Evolutionary conservation across 2,797 vertebrate genomes (phyloP).

Genomic region (Lateolabrax maculatus): DNA sequence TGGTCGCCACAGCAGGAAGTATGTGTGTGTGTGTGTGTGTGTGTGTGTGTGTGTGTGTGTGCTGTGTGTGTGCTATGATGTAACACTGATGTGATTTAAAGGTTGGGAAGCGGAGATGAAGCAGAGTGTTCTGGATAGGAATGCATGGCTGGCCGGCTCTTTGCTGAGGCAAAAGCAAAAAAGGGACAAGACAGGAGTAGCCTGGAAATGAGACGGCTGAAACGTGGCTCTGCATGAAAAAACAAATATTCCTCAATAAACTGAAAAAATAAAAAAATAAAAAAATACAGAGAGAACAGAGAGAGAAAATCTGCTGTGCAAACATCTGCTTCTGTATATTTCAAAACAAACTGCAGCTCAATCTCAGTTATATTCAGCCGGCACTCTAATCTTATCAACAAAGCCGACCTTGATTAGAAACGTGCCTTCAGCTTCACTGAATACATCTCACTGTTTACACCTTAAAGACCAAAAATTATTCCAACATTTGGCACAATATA

Average conservation of each 20-base stretch:
- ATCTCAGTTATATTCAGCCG: slow-evolving; percentile 45
- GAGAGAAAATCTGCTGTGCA: slow-evolving; percentile 28
- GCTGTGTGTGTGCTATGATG: slow-evolving; percentile 62
- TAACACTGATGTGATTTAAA: slow-evolving; percentile 81
- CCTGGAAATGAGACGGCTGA: slow-evolving; percentile 54
- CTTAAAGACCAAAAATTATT: slow-evolving; percentile 23
- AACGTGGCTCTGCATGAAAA: slow-evolving; percentile 56
- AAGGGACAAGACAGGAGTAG: slow-evolving; percentile 48
- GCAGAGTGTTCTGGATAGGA: slow-evolving; percentile 83
- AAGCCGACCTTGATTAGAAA: slow-evolving; percentile 49
- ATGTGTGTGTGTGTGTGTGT: slow-evolving; percentile 23
- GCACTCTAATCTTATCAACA: slow-evolving; percentile 45
- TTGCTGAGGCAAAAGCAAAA: slow-evolving; percentile 48
- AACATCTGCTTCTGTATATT: slow-evolving; percentile 42
- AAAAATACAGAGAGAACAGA: background rate
- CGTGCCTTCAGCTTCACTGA: slow-evolving; percentile 31
- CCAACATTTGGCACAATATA: background rate
- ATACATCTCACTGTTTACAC: slow-evolving; percentile 40
- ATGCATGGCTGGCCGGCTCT: slow-evolving; percentile 74
- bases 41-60: slow-evolving; percentile 26
- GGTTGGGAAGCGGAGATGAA: slow-evolving; percentile 74
- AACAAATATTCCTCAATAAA: slow-evolving; percentile 39
- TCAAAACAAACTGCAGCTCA: slow-evolving; percentile 38
- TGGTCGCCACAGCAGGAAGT: slow-evolving; percentile 30
- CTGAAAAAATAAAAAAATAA: background rate